phyloP scores from a whole-genome alignment of 2,113 vertebrate species.

The Lota lota region DNA sequence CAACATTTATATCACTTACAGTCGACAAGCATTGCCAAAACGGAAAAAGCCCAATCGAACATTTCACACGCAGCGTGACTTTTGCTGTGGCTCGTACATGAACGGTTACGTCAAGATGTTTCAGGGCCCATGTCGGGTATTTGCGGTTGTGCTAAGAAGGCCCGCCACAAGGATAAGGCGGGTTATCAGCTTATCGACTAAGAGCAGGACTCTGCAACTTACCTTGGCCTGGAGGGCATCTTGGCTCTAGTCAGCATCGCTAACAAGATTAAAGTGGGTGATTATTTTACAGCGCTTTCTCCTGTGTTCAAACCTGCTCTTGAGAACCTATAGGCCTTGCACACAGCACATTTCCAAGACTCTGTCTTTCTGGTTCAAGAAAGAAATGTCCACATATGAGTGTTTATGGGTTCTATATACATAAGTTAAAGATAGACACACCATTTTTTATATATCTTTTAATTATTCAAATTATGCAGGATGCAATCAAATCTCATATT shows the following conservation, averaged over 20 bases:
- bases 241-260: conserved; percentile 41
- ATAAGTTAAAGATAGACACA: background rate
- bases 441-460: conserved; percentile 59
- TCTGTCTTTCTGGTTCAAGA: background rate
- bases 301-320: conserved; percentile 14
- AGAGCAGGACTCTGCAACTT: conserved; percentile 44
- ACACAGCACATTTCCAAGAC: background rate
- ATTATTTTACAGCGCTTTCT: conserved; percentile 46
- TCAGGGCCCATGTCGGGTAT: conserved; percentile 33
- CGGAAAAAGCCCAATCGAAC: background rate
- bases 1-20: background rate
- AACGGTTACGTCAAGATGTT: conserved; percentile 4
- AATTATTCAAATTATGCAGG: conserved; percentile 56
- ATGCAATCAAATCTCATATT: conserved; percentile 32
- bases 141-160: conserved; percentile 60
- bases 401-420: background rate
- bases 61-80: background rate
- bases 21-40: background rate
- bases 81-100: background rate
- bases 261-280: conserved; percentile 37
- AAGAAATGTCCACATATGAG: background rate
- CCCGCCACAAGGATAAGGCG: conserved; percentile 48
- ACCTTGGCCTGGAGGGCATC: conserved; percentile 29
- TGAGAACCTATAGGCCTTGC: conserved; percentile 20
- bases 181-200: conserved; percentile 68